A percentile compares a stretch with the other conserved stretches of the same genome.
phyloP scores from a whole-genome alignment of 2,113 vertebrate species.

The Baryphthengus martii region DNA sequence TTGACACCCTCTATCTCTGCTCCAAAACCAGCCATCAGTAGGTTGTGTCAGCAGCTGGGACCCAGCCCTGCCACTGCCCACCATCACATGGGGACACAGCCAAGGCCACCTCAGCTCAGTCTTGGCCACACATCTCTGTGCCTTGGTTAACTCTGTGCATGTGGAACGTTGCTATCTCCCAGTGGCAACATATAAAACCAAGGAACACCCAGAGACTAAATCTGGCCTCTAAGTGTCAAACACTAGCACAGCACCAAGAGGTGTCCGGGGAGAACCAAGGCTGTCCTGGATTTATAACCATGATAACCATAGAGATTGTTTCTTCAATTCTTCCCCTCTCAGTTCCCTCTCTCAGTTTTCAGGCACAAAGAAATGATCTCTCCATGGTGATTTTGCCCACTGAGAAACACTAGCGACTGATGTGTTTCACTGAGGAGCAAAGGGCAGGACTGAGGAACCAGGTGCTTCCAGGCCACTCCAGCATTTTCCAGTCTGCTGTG shows the following conservation, averaged over 20 bases:
- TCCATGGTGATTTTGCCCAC: not conserved
- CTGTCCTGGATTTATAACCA: not conserved
- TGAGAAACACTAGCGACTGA: not conserved
- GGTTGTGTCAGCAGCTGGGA: not conserved
- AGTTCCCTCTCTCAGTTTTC: not conserved
- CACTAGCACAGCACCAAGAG: not conserved
- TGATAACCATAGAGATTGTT: not conserved
- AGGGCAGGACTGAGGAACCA: not conserved
- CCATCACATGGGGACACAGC: not conserved
- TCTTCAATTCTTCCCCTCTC: not conserved
- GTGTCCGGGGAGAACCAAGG: not conserved
- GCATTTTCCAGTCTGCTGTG: not conserved
- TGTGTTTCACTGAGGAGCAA: not conserved
- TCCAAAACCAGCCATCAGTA: not conserved
- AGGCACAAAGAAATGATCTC: not conserved
- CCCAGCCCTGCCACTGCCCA: not conserved
- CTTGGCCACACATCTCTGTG: not conserved
- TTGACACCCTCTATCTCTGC: accelerated
- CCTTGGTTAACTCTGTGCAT: not conserved
- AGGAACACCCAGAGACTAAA: not conserved
- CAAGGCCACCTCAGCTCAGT: not conserved
- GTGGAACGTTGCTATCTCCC: not conserved
- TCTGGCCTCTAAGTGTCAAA: not conserved
- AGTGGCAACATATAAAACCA: not conserved
- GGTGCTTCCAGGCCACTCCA: not conserved